A percentile compares a stretch with the other conserved stretches of the same genome.
Conservation (phyloP, 2,888 invertebrate species). For the Sarcophaga variegata region DNA sequence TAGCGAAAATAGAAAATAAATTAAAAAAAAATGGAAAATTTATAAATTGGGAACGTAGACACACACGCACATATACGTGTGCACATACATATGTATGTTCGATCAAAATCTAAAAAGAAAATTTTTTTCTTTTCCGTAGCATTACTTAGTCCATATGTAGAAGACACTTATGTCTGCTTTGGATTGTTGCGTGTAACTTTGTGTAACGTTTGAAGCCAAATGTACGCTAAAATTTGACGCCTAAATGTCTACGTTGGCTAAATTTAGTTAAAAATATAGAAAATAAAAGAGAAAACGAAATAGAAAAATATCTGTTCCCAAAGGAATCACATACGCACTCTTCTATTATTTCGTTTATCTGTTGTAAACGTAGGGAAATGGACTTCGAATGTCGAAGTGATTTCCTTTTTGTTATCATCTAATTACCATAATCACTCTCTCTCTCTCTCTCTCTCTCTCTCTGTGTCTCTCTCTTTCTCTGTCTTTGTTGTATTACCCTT, state of each 20-base stretch:
- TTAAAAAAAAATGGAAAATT: background rate
- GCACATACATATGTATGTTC: too few species aligned
- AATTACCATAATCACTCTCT: conserved; percentile 42
- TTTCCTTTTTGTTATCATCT: conserved; percentile 35
- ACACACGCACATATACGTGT: too few species aligned
- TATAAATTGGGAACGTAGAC: conserved; percentile 52
- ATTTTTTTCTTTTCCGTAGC: too few species aligned
- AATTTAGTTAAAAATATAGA: conserved; percentile 65
- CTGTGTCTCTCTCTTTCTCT: background rate
- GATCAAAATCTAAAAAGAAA: too few species aligned
- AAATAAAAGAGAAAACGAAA: background rate
- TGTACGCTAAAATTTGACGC: conserved; percentile 67
- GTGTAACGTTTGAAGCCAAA: conserved; percentile 58
- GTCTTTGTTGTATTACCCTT: background rate
- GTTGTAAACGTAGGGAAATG: conserved; percentile 15
- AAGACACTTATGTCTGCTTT: background rate
- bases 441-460: background rate
- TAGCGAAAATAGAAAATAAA: conserved; percentile 19
- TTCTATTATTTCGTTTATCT: conserved; percentile 41
- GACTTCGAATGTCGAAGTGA: conserved; percentile 19
- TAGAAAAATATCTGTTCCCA: background rate
- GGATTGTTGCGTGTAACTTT: background rate
- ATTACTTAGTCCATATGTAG: background rate
- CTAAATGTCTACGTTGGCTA: conserved; percentile 68
- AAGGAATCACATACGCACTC: conserved; percentile 16